Evolutionary conservation across 2,888 invertebrate species (phyloP), one percentile per base, ranked within the genome.

Genomic region (Mesorhabditis belari): DNA sequence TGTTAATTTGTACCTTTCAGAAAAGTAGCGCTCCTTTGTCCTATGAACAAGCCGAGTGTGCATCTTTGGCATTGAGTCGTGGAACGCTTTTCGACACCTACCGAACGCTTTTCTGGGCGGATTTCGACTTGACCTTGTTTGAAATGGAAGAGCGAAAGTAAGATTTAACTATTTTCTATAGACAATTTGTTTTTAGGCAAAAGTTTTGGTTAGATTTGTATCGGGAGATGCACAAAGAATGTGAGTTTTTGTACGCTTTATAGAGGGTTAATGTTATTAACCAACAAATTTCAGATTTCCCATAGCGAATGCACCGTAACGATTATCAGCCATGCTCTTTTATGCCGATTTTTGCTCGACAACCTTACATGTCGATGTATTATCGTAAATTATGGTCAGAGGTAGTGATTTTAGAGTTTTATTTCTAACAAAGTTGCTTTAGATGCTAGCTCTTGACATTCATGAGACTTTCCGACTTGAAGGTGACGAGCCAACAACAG

Each of bases 291-390:
- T n/a, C n/a, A n/a, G n/a, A 90, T 82, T 87, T 89, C 77, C 86
- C 87, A 19, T 85, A 92, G 77, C 88, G 88, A 0, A 84, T 89
- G 56, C 87, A 89, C 17, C 68, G 68, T 54, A 66, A 87, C 65
- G 90, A 95, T 80, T 87, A 88, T 4, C 90, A 91, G 80, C 89
- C 90, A 0, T 90, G 91, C 74, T 89, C 91, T 0, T 90, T 93
- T 81, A 86, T 87, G 0, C 87, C 88, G 66, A 89, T 94, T 63
- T 88, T 94, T 77, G 87, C 87, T 5, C 66, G 73, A 44, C 76
- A 71, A 90, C 89, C 64, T 23, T 71, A 73, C 62, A 71, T 75
- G 73, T 59, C 65, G 29, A 75, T 79, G 76, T 79, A 79, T 63
- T 79, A 79, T 61, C 56, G 78, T 3, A 80, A 79, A 60, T 58